Evolutionary conservation across 2,113 vertebrate species (phyloP).

Genomic region (Aleadryas rufinucha): DNA sequence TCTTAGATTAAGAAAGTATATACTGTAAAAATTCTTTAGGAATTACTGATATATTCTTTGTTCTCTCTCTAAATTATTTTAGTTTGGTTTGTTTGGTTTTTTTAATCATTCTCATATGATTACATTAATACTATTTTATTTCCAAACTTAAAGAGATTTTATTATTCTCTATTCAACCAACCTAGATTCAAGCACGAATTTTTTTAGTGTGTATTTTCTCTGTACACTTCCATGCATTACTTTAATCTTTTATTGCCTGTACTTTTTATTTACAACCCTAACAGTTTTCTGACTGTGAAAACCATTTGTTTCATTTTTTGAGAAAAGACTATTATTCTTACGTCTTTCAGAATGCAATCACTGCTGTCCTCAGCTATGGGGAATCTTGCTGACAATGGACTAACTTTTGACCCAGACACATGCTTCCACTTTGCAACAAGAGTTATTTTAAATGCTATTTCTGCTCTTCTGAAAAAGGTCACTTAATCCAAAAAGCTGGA

Average conservation of each 20-base stretch:
- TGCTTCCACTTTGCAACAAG: neutral
- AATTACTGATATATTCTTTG: neutral
- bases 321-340: neutral
- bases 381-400: neutral
- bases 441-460: neutral
- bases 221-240: neutral
- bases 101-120: accelerated
- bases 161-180: neutral
- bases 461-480: neutral
- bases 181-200: neutral
- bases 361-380: neutral
- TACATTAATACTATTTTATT: neutral
- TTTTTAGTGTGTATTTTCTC: neutral
- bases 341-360: neutral
- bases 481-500: neutral
- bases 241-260: neutral
- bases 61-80: neutral
- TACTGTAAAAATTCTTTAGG: neutral
- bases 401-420: neutral
- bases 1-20: neutral
- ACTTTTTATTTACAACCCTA: neutral
- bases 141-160: neutral
- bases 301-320: neutral
- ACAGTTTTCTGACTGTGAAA: neutral
- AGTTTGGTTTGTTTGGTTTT: accelerated